Percentiles rank a stretch among this genome's conserved stretches.
These are phyloP conservation scores for Liopterus haemorrhoidalis DNA, from an alignment of 2,888 invertebrate species.

Conservation along the genomic window DNA sequence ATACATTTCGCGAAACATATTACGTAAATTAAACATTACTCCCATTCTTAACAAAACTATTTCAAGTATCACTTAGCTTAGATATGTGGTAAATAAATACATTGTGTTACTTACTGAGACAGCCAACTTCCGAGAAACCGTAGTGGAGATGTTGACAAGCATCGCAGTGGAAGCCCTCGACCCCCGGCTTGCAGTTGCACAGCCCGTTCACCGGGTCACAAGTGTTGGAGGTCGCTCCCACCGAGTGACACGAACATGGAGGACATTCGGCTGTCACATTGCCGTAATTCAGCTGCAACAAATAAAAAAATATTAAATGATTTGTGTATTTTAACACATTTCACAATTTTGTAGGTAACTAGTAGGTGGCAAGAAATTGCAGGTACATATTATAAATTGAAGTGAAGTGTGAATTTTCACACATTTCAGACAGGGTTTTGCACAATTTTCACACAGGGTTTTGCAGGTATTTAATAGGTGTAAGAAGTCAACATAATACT, in stretches of 20 bases:
- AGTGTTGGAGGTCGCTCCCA: constrained; percentile 58
- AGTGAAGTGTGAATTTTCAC: too few species aligned
- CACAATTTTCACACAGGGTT: too few species aligned
- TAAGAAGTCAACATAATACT: too few species aligned
- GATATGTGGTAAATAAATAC: neutral
- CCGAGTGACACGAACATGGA: constrained; percentile 68
- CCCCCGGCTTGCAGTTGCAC: constrained; percentile 72
- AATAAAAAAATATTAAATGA: constrained; percentile 7
- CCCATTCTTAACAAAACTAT: too few species aligned
- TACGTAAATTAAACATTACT: too few species aligned
- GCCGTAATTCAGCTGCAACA: constrained; percentile 57
- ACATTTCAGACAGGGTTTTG: too few species aligned
- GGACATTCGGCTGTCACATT: constrained; percentile 74
- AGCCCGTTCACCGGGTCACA: constrained; percentile 75
- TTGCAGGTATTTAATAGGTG: too few species aligned
- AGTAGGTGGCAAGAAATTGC: too few species aligned
- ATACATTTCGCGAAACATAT: too few species aligned
- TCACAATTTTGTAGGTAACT: too few species aligned
- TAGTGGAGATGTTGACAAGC: constrained; percentile 66
- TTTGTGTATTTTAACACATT: too few species aligned
- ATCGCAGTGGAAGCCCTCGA: constrained; percentile 71
- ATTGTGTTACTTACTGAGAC: constrained; percentile 56
- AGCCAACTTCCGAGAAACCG: constrained; percentile 60
- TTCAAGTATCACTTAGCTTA: neutral
- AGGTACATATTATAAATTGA: too few species aligned